Evolutionary conservation across 1,140 invertebrate genomes (phyloP), one percentile per base, ranked within the genome.

Genomic region (Bombus sibiricus): DNA sequence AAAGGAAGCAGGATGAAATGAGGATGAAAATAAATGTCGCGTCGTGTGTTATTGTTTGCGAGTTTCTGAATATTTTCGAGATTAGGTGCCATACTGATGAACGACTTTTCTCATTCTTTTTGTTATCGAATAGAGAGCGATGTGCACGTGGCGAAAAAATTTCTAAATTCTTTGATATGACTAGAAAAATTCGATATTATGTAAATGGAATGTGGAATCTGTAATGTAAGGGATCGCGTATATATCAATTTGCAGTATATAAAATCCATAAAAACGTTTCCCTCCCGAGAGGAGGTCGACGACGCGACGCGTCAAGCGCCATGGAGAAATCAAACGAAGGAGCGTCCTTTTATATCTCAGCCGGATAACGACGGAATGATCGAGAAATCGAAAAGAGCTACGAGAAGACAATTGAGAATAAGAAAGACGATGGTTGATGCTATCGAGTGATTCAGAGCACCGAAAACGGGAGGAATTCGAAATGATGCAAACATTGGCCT

Each of bases 401-500:
- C 62, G 62, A 66, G 15, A 66, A 32, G 64, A 77, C 66, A 78
- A 79, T 80, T 79, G 73, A 28, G 72, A 15, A 37, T 64, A 57
- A 28, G 43, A n/a, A 53, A 66, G 68, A 32, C 37, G 62, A 72
- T 34, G 41, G 76, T 73, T 64, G 83, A 72, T 53, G 57, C n/a
- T 32, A 64, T 41, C 39, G 77, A 62, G 62, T 32, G 62, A 66
- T 83, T 83, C 69, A 25, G 37, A 13, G 76, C 41, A 81, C 37
- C 66, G n/a, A 47, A 22, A 68, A 43, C 13, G 66, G 77, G 71
- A 62, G 82, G 88, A 90, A 86, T 89, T 76, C 85, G 57, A 57
- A 89, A 91, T 90, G 80, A 83, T 34, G 85, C 89, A 91, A 91
- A 91, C 90, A 91, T 91, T 90, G 85, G 85, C 88, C 79, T 75